Conservation (phyloP, 2,113 vertebrate species). For the Sprattus sprattus region DNA sequence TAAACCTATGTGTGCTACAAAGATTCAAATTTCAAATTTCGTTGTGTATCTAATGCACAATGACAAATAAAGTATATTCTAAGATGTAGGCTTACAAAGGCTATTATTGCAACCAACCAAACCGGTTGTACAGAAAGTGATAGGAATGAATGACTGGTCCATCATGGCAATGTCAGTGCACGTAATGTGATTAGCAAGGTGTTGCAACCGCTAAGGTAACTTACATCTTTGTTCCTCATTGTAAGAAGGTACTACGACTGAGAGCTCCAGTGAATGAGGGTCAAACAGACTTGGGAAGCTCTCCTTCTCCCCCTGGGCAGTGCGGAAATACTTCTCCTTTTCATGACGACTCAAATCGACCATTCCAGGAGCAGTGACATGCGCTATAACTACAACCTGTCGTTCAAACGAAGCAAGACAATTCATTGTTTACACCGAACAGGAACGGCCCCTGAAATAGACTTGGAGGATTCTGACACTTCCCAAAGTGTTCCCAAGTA, state of each 20-base stretch:
- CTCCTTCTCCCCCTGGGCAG: constrained; percentile 67
- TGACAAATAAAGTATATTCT: no score
- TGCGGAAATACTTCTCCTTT: constrained; percentile 82
- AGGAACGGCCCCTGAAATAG: background rate
- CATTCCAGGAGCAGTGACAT: constrained; percentile 78
- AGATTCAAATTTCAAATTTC: no score
- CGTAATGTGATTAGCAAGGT: background rate
- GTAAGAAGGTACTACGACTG: constrained; percentile 90
- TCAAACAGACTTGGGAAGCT: constrained; percentile 81
- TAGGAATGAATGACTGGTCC: background rate
- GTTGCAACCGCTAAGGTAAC: constrained; percentile 38
- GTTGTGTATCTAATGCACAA: no score
- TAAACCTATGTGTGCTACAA: background rate
- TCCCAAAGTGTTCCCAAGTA: no score
- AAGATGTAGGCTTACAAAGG: background rate
- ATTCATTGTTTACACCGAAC: background rate
- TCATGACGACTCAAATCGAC: constrained; percentile 66
- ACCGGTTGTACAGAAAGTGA: background rate
- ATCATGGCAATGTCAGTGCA: background rate
- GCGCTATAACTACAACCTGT: constrained; percentile 78
- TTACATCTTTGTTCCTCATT: constrained; percentile 85
- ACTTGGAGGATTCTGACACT: background rate
- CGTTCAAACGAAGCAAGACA: constrained; percentile 16
- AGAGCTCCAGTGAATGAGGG: constrained; percentile 78
- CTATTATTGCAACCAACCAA: background rate